These are phyloP conservation scores for Agrotis segetum DNA, from an alignment of 2,888 invertebrate species.

Conservation along the genomic window DNA sequence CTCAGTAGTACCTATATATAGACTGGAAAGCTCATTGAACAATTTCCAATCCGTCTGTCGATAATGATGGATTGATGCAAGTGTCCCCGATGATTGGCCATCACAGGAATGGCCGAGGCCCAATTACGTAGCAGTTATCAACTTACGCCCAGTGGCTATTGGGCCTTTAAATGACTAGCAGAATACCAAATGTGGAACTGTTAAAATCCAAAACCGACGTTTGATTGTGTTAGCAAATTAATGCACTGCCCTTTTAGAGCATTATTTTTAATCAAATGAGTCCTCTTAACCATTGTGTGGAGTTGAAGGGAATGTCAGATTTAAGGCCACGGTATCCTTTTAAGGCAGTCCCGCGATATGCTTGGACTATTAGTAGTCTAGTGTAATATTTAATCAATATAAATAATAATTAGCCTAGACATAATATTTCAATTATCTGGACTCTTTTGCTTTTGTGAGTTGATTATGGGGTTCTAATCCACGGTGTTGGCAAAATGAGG, in stretches of 20 bases:
- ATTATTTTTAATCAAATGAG: no score
- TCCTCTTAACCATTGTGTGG: no score
- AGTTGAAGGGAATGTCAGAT: no score
- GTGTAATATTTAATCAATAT: no score
- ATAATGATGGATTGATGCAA: constrained; percentile 26
- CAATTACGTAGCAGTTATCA: constrained; percentile 20
- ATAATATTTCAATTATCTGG: no score
- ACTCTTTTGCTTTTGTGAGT: no score
- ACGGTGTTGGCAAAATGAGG: no score
- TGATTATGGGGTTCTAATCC: no score
- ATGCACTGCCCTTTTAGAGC: not conserved
- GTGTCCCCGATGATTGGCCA: constrained; percentile 22
- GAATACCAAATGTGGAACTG: constrained; percentile 8
- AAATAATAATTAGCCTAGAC: no score
- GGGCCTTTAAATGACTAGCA: not conserved
- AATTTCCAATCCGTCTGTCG: constrained; percentile 25
- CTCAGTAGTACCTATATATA: not conserved
- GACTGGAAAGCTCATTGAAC: not conserved
- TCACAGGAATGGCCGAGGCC: constrained; percentile 9
- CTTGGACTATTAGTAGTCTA: no score
- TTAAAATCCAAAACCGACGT: not conserved
- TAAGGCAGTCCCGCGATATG: no score
- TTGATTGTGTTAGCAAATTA: not conserved
- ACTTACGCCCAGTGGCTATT: not conserved
- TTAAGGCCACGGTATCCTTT: no score